Evolutionary conservation across 2,113 vertebrate species (phyloP).

Genomic region (Orycteropus afer): DNA sequence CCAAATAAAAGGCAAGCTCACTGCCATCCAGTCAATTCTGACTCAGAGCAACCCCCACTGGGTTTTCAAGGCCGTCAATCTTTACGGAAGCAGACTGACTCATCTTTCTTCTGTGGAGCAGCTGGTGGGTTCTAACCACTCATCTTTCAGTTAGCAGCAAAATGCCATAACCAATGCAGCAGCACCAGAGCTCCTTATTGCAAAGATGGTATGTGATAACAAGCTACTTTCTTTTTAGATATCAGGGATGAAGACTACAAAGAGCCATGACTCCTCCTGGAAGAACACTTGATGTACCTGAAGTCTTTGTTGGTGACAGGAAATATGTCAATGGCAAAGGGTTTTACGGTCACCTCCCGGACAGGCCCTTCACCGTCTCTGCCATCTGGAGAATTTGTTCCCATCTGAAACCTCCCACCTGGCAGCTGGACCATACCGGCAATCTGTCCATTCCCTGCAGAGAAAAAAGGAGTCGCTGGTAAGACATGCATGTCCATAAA

Average conservation of each 20-base stretch:
- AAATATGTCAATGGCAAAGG: constrained; percentile 90
- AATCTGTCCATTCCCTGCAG: constrained; percentile 69
- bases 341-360: constrained; percentile 84
- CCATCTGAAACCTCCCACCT: constrained; percentile 90
- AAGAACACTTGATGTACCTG: constrained; percentile 84
- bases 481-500: not conserved
- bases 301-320: constrained; percentile 94
- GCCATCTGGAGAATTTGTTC: constrained; percentile 85
- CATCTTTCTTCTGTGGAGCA: too few species aligned
- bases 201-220: not conserved
- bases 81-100: too few species aligned
- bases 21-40: too few species aligned
- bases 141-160: too few species aligned
- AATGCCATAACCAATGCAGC: too few species aligned
- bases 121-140: too few species aligned
- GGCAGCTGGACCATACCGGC: constrained; percentile 86
- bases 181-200: too few species aligned
- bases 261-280: not conserved
- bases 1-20: too few species aligned
- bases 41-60: too few species aligned
- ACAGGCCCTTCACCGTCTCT: constrained; percentile 88
- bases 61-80: too few species aligned
- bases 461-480: not conserved
- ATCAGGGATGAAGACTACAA: constrained; percentile 29
- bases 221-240: not conserved